A percentile compares a stretch with the other conserved stretches of the same genome.
Evolutionary conservation across 2,888 invertebrate species (phyloP).

Genomic region (Dermolepida albohirtum): DNA sequence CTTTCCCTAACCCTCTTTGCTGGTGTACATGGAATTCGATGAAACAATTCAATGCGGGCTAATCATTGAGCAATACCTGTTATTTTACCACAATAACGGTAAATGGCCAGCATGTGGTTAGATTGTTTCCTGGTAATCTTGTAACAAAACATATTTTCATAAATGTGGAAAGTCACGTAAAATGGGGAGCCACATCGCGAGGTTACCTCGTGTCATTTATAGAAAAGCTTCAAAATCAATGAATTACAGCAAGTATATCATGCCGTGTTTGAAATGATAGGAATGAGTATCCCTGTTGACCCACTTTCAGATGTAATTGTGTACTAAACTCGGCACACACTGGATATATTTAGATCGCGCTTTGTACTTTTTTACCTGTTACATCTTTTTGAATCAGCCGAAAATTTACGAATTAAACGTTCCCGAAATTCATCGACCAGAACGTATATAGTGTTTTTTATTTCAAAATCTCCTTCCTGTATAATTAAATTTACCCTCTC

Average conservation of each 20-base stretch:
- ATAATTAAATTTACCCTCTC: too few species aligned
- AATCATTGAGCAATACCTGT: conserved; percentile 15
- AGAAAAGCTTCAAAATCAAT: conserved; percentile 15
- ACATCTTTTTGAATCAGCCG: too few species aligned
- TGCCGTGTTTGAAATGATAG: conserved; percentile 10
- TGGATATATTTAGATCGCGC: too few species aligned
- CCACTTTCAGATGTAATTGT: conserved; percentile 5
- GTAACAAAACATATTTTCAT: conserved; percentile 7
- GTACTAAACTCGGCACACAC: not conserved
- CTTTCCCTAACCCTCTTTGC: too few species aligned
- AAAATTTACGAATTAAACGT: too few species aligned
- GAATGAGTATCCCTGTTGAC: conserved; percentile 3
- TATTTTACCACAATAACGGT: conserved; percentile 4
- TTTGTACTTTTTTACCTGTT: too few species aligned
- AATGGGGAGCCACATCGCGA: too few species aligned
- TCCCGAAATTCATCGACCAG: too few species aligned
- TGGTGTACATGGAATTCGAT: not conserved
- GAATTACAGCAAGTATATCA: not conserved
- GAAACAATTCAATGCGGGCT: conserved; percentile 1
- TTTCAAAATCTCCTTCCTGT: too few species aligned
- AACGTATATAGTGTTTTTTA: too few species aligned
- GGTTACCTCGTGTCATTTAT: not conserved
- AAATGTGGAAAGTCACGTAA: conserved; percentile 18
- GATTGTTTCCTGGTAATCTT: conserved; percentile 17
- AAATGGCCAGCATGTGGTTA: conserved; percentile 5